Percentiles rank a stretch among this genome's conserved stretches.
phyloP scores from a whole-genome alignment of 2,797 vertebrate species.

The Sebastes trivittatus region DNA sequence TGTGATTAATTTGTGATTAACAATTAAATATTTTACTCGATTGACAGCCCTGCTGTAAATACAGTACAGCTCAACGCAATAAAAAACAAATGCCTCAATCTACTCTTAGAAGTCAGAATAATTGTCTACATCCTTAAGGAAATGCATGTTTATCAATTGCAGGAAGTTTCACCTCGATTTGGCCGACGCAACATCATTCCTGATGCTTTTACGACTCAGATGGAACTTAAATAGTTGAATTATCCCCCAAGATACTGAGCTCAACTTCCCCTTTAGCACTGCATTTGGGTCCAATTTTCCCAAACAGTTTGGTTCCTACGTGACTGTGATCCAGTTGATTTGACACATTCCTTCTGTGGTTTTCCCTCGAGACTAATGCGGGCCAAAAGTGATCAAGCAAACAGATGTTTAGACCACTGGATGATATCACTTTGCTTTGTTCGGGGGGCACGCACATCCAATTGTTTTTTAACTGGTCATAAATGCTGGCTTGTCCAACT shows the following conservation, averaged over 20 bases:
- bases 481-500: not conserved
- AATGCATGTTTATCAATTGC: not conserved
- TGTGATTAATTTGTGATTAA: too few species aligned
- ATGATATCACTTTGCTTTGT: not conserved
- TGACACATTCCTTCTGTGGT: constrained; percentile 1
- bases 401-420: not conserved
- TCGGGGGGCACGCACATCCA: not conserved
- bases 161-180: not conserved
- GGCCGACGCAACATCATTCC: not conserved
- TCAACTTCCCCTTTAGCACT: not conserved
- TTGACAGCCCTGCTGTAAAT: not conserved
- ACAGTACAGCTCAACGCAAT: not conserved
- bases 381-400: constrained; percentile 6
- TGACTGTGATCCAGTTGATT: not conserved
- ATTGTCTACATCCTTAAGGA: not conserved
- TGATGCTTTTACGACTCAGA: not conserved
- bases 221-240: not conserved
- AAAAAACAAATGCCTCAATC: not conserved
- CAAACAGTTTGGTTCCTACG: not conserved
- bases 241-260: not conserved
- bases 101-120: not conserved
- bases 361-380: not conserved
- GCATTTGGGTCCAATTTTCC: not conserved
- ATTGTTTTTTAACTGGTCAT: not conserved
- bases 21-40: too few species aligned